A percentile compares a stretch with the other conserved stretches of the same genome.
phyloP scores from a whole-genome alignment of 2,888 invertebrate genomes.

The Labia minor region DNA sequence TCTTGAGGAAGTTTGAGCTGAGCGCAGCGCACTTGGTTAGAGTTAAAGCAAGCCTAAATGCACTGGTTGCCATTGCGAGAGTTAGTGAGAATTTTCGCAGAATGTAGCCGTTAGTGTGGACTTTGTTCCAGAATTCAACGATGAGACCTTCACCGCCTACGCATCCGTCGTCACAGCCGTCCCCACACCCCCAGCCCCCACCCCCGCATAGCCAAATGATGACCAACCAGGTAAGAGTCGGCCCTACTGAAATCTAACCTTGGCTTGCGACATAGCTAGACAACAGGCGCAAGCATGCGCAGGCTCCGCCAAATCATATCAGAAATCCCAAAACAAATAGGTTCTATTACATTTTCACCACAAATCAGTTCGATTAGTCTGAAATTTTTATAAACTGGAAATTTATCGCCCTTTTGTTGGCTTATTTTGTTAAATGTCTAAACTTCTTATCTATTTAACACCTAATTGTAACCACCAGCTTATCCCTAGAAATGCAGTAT shows the following conservation, averaged over 20 bases:
- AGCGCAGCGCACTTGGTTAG: constrained; percentile 13
- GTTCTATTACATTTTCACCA: background rate
- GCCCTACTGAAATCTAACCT: constrained; percentile 28
- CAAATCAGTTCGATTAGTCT: background rate
- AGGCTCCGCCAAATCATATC: background rate
- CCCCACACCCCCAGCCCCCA: constrained; percentile 66
- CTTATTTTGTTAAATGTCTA: background rate
- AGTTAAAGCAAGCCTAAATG: background rate
- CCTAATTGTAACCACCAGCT: background rate
- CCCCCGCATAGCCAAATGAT: constrained; percentile 75
- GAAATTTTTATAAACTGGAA: background rate
- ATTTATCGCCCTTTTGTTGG: background rate
- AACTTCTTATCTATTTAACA: background rate
- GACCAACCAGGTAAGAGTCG: constrained; percentile 54
- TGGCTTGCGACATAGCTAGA: constrained; percentile 31
- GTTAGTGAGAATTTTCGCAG: background rate
- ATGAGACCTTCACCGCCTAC: constrained; percentile 43
- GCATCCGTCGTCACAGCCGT: constrained; percentile 78
- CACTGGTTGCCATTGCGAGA: constrained; percentile 3
- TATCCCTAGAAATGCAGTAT: background rate
- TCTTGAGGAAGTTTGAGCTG: constrained; percentile 8
- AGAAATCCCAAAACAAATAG: background rate
- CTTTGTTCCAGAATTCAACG: constrained; percentile 36
- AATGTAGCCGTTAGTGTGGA: constrained; percentile 20
- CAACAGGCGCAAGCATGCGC: constrained; percentile 22